Evolutionary conservation across 37 sponge, comb jelly and placozoan species (phyloP), one percentile per base, ranked within the genome.

Genomic region (Amphimedon queenslandica): DNA sequence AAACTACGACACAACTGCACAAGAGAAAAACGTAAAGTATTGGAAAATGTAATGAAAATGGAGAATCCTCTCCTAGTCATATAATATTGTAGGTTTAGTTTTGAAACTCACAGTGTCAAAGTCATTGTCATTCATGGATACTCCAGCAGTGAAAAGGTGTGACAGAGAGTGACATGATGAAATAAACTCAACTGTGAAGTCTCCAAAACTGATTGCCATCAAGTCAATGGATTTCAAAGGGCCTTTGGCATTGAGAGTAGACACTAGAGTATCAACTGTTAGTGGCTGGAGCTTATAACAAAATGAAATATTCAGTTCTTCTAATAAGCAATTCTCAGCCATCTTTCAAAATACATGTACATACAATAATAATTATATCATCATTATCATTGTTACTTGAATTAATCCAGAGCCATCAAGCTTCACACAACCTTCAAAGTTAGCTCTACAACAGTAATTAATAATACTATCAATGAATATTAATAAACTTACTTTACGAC

Each of bases 321-420:
- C 28, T 4, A 90, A 23, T 34, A 39, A 65, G 36, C 86, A 84
- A 3, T 39, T 47, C 63, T 70, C 78, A 35, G 90, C 90, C 73
- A 90, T 81, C 90, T 90, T 40, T 10, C 36, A 25, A 23, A 25
- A 29, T 63, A 29, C 36, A 21, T 25, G 36, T 53, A 55, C 57
- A 56, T 23, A 72, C 16, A 53, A 13, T 55, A 10, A 58, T 57
- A 74, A 6, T 74, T 8, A 38, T 61, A 8, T 34, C 24, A 4
- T 6, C n/a, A 4, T 57, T 32, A 79, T 37, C 37, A 25, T 38
- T 60, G 57, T 69, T 36, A 90, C 90, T 72, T 77, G 67, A 4
- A 72, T 23, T 23, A 90, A 42, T 37, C 90, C 90, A 40, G 66
- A 57, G 0, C 90, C 90, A 77, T 81, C 66, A 6, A 90, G 73